phyloP scores from a whole-genome alignment of 2,113 vertebrate species.

The Equus przewalskii region DNA sequence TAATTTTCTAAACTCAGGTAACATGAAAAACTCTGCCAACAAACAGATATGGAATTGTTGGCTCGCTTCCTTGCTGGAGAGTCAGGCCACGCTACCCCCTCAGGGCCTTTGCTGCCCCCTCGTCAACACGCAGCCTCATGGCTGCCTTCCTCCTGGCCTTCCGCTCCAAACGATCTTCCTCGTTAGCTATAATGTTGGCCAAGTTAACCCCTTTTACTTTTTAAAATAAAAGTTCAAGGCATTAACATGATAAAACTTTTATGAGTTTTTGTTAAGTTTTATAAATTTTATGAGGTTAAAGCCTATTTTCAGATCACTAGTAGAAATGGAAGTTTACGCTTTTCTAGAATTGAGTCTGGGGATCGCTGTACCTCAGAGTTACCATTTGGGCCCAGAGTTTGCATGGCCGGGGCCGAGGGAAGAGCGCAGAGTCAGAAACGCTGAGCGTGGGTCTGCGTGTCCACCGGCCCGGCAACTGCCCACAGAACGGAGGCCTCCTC shows the following conservation, averaged over 20 bases:
- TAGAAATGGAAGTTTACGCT: not conserved
- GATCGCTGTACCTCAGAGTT: not conserved
- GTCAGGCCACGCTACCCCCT: not conserved
- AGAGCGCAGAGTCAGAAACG: not conserved
- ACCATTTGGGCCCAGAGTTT: not conserved
- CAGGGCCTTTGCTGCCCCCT: not conserved
- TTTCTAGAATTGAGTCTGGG: not conserved
- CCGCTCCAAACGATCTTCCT: not conserved
- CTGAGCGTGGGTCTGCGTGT: not conserved
- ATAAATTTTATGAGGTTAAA: not conserved
- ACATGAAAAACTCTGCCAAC: not conserved
- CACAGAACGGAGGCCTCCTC: not conserved
- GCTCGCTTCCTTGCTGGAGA: fast-evolving
- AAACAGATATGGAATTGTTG: not conserved
- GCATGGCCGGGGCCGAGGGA: not conserved
- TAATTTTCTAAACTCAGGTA: not conserved
- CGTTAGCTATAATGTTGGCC: fast-evolving
- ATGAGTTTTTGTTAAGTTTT: not conserved
- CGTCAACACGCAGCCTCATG: fast-evolving
- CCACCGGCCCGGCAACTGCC: not conserved
- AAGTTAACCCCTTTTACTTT: not conserved
- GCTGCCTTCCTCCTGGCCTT: not conserved
- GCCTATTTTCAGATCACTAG: not conserved
- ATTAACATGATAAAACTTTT: not conserved
- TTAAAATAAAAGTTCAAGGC: not conserved